Evolutionary conservation across 37 sponge, comb jelly and placozoan genomes (phyloP), one percentile per base, ranked within the genome.

Genomic region (Beroe forskalii): DNA sequence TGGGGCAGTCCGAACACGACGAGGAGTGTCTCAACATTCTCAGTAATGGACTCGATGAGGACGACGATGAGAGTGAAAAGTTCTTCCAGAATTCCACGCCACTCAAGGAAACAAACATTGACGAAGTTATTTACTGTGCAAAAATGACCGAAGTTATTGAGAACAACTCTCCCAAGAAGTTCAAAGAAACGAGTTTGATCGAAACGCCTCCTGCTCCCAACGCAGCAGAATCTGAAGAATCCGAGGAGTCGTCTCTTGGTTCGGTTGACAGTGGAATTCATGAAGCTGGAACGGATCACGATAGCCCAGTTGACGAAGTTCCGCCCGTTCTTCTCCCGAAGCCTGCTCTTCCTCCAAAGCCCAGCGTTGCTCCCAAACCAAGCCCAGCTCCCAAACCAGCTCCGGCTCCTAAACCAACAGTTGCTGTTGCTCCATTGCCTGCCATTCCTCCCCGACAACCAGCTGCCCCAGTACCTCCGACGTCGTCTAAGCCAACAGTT

Each of bases 21-120:
- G 86, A 80, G 55, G 55, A 80, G 22, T 44, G 44, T 24, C 24
- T 80, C 17, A 44, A 80, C 55, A 80, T 80, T 27, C 55, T 80
- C n/a, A 80, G 86, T 38, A 80, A 80, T 80, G 86, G 86, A 41
- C 86, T 80, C n/a, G 86, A 80, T 23, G 86, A 80, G 24, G 76
- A 72, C 22, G 86, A 80, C 4, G 44, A 41, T 23, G 86, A 80
- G 42, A 37, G 42, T 44, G 86, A 80, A 1, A 44, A 23, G 38
- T 80, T 80, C 28, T 80, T 80, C 27, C 9, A 37, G 4, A 69
- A 69, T 32, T 44, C 86, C 4, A 41, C 37, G 12, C 86, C 86
- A 30, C 27, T 80, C 0, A 44, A 44, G 22, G 86, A 80, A 37
- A 80, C 86, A 25, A 80, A 80, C 86, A 80, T 80, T 43, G 86